These are phyloP conservation scores for Entomobrya proxima DNA, from an alignment of 2,888 invertebrate species.

Conservation along the genomic window DNA sequence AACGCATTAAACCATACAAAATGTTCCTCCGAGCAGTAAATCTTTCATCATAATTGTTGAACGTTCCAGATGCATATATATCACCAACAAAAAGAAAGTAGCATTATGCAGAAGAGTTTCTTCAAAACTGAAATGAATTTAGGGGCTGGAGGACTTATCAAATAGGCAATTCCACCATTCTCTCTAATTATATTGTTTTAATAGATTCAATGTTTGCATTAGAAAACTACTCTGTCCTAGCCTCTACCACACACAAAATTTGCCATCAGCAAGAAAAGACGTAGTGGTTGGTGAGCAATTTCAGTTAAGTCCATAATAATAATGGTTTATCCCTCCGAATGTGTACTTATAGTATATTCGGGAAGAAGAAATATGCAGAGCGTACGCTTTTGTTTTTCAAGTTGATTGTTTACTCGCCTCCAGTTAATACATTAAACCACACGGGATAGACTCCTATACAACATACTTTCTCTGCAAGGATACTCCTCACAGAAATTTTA, in stretches of 20 bases:
- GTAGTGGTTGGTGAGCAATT: constrained; percentile 39
- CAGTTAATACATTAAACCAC: constrained; percentile 54
- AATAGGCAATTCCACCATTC: constrained; percentile 13
- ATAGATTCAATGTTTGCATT: constrained; percentile 37
- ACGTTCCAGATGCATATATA: neutral
- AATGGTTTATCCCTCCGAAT: constrained; percentile 23
- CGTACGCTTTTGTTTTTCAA: constrained; percentile 45
- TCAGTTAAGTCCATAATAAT: constrained; percentile 40
- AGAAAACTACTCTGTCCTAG: neutral
- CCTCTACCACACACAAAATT: neutral
- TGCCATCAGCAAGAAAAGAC: constrained; percentile 34
- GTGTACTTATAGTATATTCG: neutral
- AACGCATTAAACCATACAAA: constrained; percentile 18
- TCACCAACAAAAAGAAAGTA: neutral
- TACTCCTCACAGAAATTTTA: neutral
- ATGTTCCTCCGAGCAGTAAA: neutral
- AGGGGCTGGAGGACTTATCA: neutral
- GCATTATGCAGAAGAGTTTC: neutral
- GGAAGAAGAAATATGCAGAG: neutral
- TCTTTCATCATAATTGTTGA: neutral
- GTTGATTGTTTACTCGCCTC: constrained; percentile 59
- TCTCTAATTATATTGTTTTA: constrained; percentile 38
- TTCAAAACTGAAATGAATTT: neutral
- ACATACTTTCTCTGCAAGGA: no score
- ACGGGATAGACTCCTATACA: constrained; percentile 38